These are phyloP conservation scores for Serrognathus titanus DNA, from an alignment of 2,888 invertebrate species.

Conservation along the genomic window DNA sequence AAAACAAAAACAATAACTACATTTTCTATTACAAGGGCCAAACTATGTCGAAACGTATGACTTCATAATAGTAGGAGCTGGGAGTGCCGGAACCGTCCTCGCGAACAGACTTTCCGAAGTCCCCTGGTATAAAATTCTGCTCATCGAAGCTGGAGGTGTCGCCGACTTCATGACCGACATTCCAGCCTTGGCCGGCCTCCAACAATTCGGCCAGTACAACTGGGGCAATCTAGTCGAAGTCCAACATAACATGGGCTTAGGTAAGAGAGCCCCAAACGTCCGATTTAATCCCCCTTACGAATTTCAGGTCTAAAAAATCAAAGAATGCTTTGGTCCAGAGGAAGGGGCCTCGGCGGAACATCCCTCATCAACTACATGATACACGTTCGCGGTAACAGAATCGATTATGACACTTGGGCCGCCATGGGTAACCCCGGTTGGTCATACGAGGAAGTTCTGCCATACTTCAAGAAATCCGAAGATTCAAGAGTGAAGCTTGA, in stretches of 20 bases:
- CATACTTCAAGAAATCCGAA: conserved; percentile 19
- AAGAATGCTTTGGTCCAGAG: conserved; percentile 15
- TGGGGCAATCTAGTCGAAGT: conserved; percentile 60
- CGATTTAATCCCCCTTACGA: too few species aligned
- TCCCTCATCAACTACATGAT: conserved; percentile 17
- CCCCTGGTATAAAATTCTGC: conserved; percentile 56
- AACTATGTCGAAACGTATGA: conserved; percentile 50
- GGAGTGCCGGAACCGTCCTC: conserved; percentile 66
- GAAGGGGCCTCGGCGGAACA: conserved; percentile 18
- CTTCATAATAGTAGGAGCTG: conserved; percentile 66
- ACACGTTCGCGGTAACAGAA: conserved; percentile 15
- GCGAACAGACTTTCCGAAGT: conserved; percentile 67
- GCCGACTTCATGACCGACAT: conserved; percentile 54
- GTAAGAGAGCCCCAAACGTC: conserved; percentile 28
- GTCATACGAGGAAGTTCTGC: conserved; percentile 19
- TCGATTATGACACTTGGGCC: conserved; percentile 24
- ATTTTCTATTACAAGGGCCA: conserved; percentile 21
- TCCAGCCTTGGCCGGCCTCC: conserved; percentile 51
- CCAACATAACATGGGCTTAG: conserved; percentile 52
- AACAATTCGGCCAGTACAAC: conserved; percentile 56
- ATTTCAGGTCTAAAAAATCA: conserved; percentile 43
- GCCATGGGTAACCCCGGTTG: conserved; percentile 22
- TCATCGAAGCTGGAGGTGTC: conserved; percentile 62
- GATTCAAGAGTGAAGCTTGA: conserved; percentile 7
- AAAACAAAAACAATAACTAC: conserved; percentile 39